Base-by-base conservation (phyloP, 2,888 invertebrate genomes). In the Limnephilus lunatus region DNA sequence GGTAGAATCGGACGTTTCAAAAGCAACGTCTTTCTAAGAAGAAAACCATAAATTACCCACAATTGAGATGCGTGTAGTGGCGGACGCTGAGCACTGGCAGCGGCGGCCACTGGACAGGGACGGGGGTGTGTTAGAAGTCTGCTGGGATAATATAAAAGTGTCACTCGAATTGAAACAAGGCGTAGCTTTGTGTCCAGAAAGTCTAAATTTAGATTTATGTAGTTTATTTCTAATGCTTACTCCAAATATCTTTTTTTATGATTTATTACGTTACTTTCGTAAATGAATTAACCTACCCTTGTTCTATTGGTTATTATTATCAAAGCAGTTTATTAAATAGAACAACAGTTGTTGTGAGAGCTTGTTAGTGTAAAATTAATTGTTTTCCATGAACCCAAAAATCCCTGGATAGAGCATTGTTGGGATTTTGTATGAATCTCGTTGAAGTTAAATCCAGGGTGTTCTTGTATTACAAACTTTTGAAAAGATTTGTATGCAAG, bases 21-120 rank as follows among this genome's bases (percentile, higher is more conserved):
- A 68, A 68, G 68, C 68, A 25, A 48, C 39, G 44, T 86, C 44
- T 86, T 83, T 86, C 86, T 86, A 86, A 86, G 86, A 86, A 86
- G 44, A 44, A 44, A 44, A 44, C 86, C 25, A 86, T 86, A 86
- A 86, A 86, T 86, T 44, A 44, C n/a, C 30, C 86, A 30, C 86
- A 86, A 86, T 86, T 86, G 86, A 86, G 86, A n/a, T 86, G 44
- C 86, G 44, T 44, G 44, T 25, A 35, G 25, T 39, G 25, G 25
- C 15, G 82, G 35, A 32, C 83, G 25, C 30, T 19, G 83, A 25
- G 83, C 35, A 15, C 83, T 25, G 19, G 11, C 68, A 9, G 25
- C 9, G 68, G 68, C 68, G 25, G 9, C 25, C 68, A 68, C 25
- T 9, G 68, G 19, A 83, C 31, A 31, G 82, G 31, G 30, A 83